A percentile compares a stretch with the other conserved stretches of the same genome.
These are phyloP conservation scores for Siphlonurus alternatus DNA, from an alignment of 2,888 invertebrate species.

Conservation along the genomic window DNA sequence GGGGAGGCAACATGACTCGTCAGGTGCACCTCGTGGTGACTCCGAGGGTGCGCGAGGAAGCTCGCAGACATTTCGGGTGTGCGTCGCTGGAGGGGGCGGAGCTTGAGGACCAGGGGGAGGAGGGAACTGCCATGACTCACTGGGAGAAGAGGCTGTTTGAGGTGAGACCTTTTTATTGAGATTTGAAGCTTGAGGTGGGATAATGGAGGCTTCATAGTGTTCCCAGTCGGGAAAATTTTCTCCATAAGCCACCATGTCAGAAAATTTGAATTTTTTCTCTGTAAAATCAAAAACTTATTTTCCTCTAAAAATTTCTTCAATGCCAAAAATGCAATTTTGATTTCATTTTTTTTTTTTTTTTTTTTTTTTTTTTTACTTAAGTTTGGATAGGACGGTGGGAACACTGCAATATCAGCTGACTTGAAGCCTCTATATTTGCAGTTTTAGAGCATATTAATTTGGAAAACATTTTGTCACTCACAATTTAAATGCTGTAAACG, in stretches of 20 bases:
- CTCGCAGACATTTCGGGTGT: slow-evolving; percentile 75
- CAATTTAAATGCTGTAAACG: too few relatives aligned
- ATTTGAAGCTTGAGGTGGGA: slow-evolving; percentile 14
- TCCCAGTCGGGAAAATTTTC: too few relatives aligned
- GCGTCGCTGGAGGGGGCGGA: slow-evolving; percentile 83
- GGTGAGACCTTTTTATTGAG: slow-evolving; percentile 33
- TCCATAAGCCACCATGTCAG: too few relatives aligned
- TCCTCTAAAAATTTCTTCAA: too few relatives aligned
- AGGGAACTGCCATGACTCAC: slow-evolving; percentile 92
- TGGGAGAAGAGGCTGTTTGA: slow-evolving; percentile 99
- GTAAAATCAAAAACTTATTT: too few relatives aligned
- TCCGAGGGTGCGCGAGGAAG: slow-evolving; percentile 76
- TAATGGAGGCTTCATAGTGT: slow-evolving; percentile 1
- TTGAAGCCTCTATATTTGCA: too few relatives aligned
- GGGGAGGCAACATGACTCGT: background rate
- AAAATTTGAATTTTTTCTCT: background rate
- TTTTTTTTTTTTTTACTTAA: too few relatives aligned
- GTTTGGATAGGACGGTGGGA: too few relatives aligned
- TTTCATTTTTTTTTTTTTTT: slow-evolving; percentile 3
- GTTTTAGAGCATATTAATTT: too few relatives aligned
- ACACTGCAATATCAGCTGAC: too few relatives aligned
- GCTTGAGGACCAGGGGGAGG: slow-evolving; percentile 94
- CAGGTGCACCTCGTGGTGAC: slow-evolving; percentile 77
- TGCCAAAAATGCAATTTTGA: too few relatives aligned
- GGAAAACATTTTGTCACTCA: too few relatives aligned